Base-by-base conservation (phyloP, 2,888 invertebrate species). In the Rhingia rostrata region DNA sequence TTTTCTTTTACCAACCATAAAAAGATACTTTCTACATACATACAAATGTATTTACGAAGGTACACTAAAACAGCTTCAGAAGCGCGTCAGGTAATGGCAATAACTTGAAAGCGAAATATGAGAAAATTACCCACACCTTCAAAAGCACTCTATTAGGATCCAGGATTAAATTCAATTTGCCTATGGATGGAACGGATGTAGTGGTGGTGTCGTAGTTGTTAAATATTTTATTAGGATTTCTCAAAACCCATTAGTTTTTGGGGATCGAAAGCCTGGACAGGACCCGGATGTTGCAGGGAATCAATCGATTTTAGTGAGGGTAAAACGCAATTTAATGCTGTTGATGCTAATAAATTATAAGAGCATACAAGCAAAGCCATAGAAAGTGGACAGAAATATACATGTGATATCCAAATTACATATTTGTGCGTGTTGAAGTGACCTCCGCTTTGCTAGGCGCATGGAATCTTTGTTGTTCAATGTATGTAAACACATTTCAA, bases 201-300 rank as follows among this genome's bases (percentile, higher is more conserved):
- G 61, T 58, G 56, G 67, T 73, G 53, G 53, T 66, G 41, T 66
- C 33, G 53, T 64, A 64, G 51, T 72, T 56, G 79, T 83, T 83
- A 73, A 83, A 83, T 83, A 83, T 83, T 83, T 83, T 63, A 83
- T 78, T 67, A 79, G 66, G 69, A 73, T 58, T 73, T 83, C 83
- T 78, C 72, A 69, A 83, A 83, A 83, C 79, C 79, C 79, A 79
- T 83, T 83, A 79, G 83, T 72, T 82, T 81, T 74, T 6, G 14
- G 53, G 35, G 32, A n/a, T 0, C 2, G 32, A 9, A 39, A 45
- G 43, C 53, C 41, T 51, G 67, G 58, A 60, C 53, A 64, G 41
- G 39, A 67, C 43, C 60, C 66, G 73, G 61, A 79, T 72, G 61
- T 56, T 82, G 39, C 7, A 39, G 12, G 30, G 63, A 51, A 73